Percentiles rank a stretch among this genome's conserved stretches.
phyloP scores from a whole-genome alignment of 35 echinoderm and acorn worm species.

The Lytechinus variegatus region DNA sequence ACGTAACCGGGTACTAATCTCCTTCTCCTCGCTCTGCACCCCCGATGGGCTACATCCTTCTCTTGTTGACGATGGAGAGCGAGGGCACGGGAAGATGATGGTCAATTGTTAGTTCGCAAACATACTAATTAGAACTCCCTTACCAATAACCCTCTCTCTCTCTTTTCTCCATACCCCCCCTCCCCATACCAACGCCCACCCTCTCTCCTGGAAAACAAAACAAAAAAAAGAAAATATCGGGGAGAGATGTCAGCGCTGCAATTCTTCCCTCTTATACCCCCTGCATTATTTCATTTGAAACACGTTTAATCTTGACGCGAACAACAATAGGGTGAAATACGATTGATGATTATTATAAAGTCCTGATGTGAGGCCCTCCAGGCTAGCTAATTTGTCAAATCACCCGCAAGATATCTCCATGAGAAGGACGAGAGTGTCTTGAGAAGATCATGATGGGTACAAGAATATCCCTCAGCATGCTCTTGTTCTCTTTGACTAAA shows the following conservation, averaged over 20 bases:
- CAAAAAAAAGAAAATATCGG: not conserved
- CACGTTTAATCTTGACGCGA: not conserved
- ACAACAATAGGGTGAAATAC: not conserved
- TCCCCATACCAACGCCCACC: too few relatives aligned
- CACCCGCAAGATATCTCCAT: not conserved
- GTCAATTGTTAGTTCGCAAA: not conserved
- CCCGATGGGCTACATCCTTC: not conserved
- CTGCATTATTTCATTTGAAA: not conserved
- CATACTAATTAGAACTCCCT: not conserved
- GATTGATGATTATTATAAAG: not conserved
- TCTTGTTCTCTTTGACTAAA: too few relatives aligned
- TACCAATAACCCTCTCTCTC: not conserved
- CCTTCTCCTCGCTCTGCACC: not conserved
- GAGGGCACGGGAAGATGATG: not conserved
- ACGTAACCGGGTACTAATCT: conserved; percentile 38
- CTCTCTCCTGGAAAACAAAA: not conserved
- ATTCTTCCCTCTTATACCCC: not conserved
- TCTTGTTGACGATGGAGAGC: not conserved
- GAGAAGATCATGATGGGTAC: too few relatives aligned
- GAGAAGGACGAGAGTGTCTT: not conserved
- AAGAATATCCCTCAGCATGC: too few relatives aligned
- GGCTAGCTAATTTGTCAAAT: not conserved
- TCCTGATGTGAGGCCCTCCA: not conserved
- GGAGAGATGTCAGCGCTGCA: not conserved
- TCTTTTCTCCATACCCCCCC: too few relatives aligned